These are phyloP conservation scores for Vireo griseus DNA, from an alignment of 2,797 vertebrate genomes.

Conservation along the genomic window DNA sequence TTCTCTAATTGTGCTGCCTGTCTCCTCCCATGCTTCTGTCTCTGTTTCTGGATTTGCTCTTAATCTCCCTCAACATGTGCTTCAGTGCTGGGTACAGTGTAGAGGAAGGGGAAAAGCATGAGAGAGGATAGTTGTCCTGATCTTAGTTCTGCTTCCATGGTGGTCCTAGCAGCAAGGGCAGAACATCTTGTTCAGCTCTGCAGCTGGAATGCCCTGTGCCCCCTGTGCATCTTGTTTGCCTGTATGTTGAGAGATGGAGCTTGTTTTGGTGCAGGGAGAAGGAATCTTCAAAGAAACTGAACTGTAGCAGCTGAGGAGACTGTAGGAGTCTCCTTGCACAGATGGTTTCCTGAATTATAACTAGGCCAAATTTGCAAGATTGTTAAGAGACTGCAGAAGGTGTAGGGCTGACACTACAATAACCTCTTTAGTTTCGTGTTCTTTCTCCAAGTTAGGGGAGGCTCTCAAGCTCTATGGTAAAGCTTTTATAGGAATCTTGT, in stretches of 20 bases:
- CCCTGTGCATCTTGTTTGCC: not conserved
- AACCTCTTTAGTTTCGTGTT: not conserved
- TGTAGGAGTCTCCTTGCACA: not conserved
- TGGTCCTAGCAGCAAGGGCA: not conserved
- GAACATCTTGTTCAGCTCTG: not conserved
- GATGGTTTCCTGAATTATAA: slow-evolving; percentile 15
- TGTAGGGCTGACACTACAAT: not conserved
- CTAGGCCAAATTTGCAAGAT: slow-evolving; percentile 1
- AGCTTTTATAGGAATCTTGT: not conserved
- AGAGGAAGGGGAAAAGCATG: not conserved
- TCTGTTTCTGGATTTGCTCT: not conserved
- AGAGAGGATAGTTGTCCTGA: not conserved
- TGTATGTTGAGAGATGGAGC: not conserved
- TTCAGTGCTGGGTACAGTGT: not conserved
- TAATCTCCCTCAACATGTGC: not conserved
- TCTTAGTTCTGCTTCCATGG: not conserved
- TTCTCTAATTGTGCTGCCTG: not conserved
- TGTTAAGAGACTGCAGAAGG: not conserved
- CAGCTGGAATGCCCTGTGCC: not conserved
- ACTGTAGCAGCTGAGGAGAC: not conserved
- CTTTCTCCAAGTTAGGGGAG: not conserved
- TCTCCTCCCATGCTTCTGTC: not conserved
- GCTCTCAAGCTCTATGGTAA: not conserved
- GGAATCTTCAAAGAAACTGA: not conserved
- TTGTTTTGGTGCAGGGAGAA: not conserved